Evolutionary conservation across 2,888 invertebrate genomes (phyloP).

Genomic region (Ophion obscuratus): DNA sequence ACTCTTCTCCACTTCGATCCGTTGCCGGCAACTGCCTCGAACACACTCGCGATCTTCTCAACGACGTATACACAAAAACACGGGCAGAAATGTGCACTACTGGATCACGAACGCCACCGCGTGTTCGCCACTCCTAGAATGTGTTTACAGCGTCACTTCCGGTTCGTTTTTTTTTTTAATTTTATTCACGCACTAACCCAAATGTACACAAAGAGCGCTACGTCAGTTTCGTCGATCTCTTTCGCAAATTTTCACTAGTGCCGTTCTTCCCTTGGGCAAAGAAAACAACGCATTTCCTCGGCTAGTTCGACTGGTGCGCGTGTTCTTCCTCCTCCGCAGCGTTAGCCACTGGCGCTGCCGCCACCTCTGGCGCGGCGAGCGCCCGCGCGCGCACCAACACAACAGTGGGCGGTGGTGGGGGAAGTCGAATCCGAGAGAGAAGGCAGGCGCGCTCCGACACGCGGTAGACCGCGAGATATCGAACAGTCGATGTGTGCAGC

Average conservation of each 20-base stretch:
- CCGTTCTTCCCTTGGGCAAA: neutral
- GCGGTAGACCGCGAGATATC: slow-evolving; percentile 54
- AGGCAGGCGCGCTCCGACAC: slow-evolving; percentile 50
- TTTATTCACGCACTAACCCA: neutral
- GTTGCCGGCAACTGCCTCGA: neutral
- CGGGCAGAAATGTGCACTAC: neutral
- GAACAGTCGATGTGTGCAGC: slow-evolving; percentile 43
- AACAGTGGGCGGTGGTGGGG: slow-evolving; percentile 17
- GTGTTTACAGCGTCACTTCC: slow-evolving; percentile 15
- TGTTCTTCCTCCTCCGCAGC: slow-evolving; percentile 44
- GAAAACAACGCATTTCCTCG: slow-evolving; percentile 32
- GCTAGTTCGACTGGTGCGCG: slow-evolving; percentile 39
- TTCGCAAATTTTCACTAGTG: neutral
- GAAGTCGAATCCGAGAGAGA: neutral
- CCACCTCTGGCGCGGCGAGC: slow-evolving; percentile 32
- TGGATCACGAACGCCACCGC: neutral
- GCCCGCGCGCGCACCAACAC: slow-evolving; percentile 53
- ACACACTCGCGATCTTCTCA: neutral
- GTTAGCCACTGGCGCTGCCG: slow-evolving; percentile 30
- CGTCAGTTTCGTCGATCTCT: neutral
- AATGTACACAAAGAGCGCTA: neutral
- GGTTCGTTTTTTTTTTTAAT: neutral
- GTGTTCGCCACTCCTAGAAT: slow-evolving; percentile 5
- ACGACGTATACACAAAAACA: neutral
- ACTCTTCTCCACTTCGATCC: neutral